Conservation (phyloP, 2,888 invertebrate species). For the Scaptomyza tumidula region DNA sequence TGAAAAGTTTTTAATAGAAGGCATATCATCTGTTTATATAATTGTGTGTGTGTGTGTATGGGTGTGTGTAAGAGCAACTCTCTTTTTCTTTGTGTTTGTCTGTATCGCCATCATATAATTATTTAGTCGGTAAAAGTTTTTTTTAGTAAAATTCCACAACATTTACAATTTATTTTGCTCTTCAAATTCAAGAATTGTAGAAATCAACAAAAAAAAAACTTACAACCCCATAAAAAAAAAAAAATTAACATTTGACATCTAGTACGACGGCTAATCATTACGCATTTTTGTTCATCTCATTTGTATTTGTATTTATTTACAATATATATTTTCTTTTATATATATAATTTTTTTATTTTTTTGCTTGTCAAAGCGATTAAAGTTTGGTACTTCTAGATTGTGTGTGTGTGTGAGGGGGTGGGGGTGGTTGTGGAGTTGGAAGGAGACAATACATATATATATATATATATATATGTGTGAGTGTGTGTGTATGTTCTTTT, state of each 20-base stretch:
- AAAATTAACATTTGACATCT: slow-evolving; percentile 55
- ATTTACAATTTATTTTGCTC: slow-evolving; percentile 33
- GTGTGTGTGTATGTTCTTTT: not conserved
- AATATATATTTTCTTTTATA: not conserved
- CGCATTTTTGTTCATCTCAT: slow-evolving; percentile 2
- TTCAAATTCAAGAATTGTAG: slow-evolving; percentile 21
- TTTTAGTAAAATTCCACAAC: slow-evolving; percentile 53
- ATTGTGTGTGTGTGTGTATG: no score
- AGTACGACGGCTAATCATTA: slow-evolving; percentile 45
- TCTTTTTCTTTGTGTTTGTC: slow-evolving; percentile 2
- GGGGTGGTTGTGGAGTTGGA: slow-evolving; percentile 24
- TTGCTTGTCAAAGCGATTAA: slow-evolving; percentile 26
- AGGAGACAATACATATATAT: slow-evolving; percentile 8
- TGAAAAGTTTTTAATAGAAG: slow-evolving; percentile 45
- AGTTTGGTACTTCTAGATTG: slow-evolving; percentile 35
- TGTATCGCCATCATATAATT: slow-evolving; percentile 1
- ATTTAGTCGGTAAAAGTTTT: slow-evolving; percentile 33
- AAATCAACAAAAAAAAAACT: not conserved
- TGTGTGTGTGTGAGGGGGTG: slow-evolving; percentile 9
- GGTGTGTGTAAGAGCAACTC: not conserved
- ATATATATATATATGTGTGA: not conserved
- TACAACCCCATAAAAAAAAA: slow-evolving; percentile 15
- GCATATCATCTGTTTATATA: slow-evolving; percentile 21
- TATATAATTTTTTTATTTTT: slow-evolving; percentile 17
- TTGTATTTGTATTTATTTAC: not conserved